Conservation (phyloP, 2,113 vertebrate genomes). For the Petrocephalus zakoni region DNA sequence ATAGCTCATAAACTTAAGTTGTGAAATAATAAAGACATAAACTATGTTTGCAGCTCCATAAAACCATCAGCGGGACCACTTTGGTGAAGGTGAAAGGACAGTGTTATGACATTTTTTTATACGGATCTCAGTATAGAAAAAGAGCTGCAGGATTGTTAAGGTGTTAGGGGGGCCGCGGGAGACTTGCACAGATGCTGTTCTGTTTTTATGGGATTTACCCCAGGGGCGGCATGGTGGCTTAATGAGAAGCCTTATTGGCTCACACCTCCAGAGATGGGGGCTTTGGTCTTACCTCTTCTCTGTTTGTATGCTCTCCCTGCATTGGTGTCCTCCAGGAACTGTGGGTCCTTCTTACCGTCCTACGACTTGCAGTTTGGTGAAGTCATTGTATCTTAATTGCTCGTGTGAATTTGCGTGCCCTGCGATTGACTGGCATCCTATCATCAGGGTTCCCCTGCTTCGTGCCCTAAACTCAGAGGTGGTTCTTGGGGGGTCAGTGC, state of each 20-base stretch:
- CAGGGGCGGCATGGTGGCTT: neutral
- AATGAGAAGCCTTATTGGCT: neutral
- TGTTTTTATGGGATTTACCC: neutral
- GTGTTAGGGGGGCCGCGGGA: neutral
- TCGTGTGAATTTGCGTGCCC: neutral
- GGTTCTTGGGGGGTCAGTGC: too few relatives aligned
- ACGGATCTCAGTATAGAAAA: neutral
- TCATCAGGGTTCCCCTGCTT: neutral
- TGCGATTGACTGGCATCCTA: neutral
- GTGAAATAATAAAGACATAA: neutral
- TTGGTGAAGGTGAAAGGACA: neutral
- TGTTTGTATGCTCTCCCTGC: neutral
- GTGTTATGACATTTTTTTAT: neutral
- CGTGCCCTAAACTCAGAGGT: neutral
- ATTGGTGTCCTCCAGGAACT: neutral
- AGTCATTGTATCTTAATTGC: neutral
- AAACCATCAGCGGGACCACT: neutral
- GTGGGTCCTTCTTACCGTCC: neutral
- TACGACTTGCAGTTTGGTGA: neutral
- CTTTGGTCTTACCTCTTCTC: neutral
- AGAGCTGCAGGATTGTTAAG: neutral
- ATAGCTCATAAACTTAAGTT: neutral
- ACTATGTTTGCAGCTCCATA: neutral
- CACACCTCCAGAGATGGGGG: neutral
- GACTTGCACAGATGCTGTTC: neutral